phyloP scores from a whole-genome alignment of 2,797 vertebrate species.

The Etheostoma perlongum region DNA sequence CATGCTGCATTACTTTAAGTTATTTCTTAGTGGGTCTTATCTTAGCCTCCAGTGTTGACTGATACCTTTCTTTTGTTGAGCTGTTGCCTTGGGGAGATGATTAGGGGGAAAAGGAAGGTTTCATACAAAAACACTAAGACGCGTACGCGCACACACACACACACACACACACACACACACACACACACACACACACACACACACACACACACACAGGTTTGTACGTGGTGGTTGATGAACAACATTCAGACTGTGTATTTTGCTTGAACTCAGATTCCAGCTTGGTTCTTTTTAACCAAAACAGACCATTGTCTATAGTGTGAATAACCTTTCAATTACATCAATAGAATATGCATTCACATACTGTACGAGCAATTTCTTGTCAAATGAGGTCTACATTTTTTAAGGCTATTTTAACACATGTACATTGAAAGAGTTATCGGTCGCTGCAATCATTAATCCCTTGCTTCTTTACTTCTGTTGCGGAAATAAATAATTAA shows the following conservation, averaged over 20 bases:
- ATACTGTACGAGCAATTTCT: too few relatives aligned
- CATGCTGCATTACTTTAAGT: slow-evolving; percentile 34
- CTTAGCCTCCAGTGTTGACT: slow-evolving; percentile 35
- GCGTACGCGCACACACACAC: background rate
- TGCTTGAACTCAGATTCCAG: background rate
- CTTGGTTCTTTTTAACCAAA: background rate
- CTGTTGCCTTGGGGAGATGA: slow-evolving; percentile 30
- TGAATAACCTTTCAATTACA: too few relatives aligned
- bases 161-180: background rate
- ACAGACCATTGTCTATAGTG: too few relatives aligned
- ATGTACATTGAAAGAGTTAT: too few relatives aligned
- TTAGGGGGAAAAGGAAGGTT: slow-evolving; percentile 36
- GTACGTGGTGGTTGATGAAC: background rate
- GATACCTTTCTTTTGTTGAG: slow-evolving; percentile 50
- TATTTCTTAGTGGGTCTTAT: slow-evolving; percentile 53
- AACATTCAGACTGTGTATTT: background rate
- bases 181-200: too few relatives aligned
- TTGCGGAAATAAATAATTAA: too few relatives aligned
- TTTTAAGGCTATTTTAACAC: too few relatives aligned
- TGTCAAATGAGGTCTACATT: too few relatives aligned
- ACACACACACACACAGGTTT: background rate
- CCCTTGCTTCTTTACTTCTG: too few relatives aligned
- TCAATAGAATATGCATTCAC: too few relatives aligned
- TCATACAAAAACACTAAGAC: slow-evolving; percentile 37
- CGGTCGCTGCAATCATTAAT: too few relatives aligned